phyloP scores from a whole-genome alignment of 1,140 invertebrate species.

The Leptinotarsa undecemlineata region DNA sequence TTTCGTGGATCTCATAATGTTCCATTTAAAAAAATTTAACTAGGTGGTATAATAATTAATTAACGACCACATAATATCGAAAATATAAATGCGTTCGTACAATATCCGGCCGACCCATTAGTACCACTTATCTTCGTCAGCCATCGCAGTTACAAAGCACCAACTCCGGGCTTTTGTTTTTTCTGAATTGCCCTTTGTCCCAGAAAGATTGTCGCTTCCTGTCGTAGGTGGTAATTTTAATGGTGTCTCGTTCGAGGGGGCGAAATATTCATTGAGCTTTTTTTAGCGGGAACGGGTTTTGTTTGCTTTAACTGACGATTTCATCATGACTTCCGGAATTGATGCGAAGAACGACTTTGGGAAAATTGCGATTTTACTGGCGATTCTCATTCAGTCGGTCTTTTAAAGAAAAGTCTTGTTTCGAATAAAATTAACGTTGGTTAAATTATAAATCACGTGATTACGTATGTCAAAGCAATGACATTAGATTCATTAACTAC shows the following conservation, averaged over 20 bases:
- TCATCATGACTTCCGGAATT: too few relatives aligned
- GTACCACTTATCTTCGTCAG: constrained; percentile 5
- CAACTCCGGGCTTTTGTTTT: background rate
- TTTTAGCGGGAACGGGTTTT: too few relatives aligned
- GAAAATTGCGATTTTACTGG: too few relatives aligned
- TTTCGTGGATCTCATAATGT: too few relatives aligned
- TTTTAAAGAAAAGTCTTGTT: too few relatives aligned
- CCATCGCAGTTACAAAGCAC: constrained; percentile 5
- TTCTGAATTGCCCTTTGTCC: constrained; percentile 2
- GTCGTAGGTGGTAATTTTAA: constrained; percentile 8
- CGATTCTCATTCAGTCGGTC: too few relatives aligned
- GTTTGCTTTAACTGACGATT: too few relatives aligned
- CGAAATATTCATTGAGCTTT: background rate
- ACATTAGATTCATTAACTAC: too few relatives aligned
- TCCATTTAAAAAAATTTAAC: background rate
- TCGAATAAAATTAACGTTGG: too few relatives aligned
- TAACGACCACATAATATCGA: background rate
- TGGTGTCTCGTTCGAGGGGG: background rate
- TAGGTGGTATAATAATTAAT: background rate
- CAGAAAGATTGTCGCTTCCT: background rate
- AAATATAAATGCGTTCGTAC: background rate
- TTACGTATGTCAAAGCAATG: too few relatives aligned
- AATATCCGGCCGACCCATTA: constrained; percentile 2
- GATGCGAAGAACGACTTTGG: too few relatives aligned
- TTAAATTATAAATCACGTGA: too few relatives aligned